Conservation (phyloP, 2,888 invertebrate species). For the Nemurella pictetii region DNA sequence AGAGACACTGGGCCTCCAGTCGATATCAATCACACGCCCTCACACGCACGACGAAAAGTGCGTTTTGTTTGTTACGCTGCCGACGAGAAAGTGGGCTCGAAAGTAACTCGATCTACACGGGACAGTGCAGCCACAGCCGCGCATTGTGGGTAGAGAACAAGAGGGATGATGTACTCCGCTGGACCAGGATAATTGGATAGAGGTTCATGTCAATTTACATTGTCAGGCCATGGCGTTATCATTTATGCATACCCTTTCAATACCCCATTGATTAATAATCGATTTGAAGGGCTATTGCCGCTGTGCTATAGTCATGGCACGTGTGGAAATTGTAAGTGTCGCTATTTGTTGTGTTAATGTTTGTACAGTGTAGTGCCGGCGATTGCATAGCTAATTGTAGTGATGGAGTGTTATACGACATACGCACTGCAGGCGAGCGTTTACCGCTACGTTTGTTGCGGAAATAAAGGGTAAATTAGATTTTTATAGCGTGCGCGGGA, state of each 20-base stretch:
- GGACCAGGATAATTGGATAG: neutral
- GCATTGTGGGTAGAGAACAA: neutral
- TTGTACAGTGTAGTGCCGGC: too few relatives aligned
- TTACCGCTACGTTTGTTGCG: neutral
- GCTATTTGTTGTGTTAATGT: too few relatives aligned
- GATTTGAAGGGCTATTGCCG: neutral
- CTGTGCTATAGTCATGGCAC: neutral
- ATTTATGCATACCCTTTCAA: neutral
- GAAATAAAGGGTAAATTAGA: neutral
- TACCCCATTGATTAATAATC: neutral
- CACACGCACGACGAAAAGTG: neutral
- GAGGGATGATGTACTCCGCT: slow-evolving; percentile 1
- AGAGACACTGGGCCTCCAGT: neutral
- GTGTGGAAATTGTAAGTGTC: neutral
- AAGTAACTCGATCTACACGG: neutral
- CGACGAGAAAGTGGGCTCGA: neutral
- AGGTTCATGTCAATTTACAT: neutral
- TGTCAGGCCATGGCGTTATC: neutral
- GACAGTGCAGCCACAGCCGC: too few relatives aligned
- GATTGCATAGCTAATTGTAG: neutral
- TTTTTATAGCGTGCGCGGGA: neutral
- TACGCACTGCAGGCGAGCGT: neutral
- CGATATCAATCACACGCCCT: slow-evolving; percentile 18
- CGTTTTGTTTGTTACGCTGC: neutral
- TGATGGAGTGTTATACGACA: neutral